A percentile compares a stretch with the other conserved stretches of the same genome.
Conservation (phyloP, 92 coral and sea anemone species). For the Scolanthus callimorphus region DNA sequence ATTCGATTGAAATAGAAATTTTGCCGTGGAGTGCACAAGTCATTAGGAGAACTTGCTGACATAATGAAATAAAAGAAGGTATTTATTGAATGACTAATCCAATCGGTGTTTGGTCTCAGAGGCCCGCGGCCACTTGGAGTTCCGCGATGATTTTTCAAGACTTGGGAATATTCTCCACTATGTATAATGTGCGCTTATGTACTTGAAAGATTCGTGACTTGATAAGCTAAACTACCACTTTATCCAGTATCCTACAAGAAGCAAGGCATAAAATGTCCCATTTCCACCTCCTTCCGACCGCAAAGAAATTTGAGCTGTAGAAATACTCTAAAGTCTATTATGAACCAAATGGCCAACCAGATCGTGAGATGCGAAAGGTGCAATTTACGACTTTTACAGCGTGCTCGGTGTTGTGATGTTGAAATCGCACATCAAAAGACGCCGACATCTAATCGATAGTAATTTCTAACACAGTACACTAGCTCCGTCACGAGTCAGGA, state of each 20-base stretch:
- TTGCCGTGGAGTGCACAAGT: slow-evolving; percentile 24
- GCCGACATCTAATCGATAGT: slow-evolving; percentile 87
- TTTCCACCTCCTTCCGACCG: background rate
- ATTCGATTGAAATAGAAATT: background rate
- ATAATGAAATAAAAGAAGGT: slow-evolving; percentile 78
- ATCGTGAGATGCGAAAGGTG: slow-evolving; percentile 3
- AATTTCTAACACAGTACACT: slow-evolving; percentile 77
- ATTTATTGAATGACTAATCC: slow-evolving; percentile 86
- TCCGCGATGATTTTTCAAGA: slow-evolving; percentile 6
- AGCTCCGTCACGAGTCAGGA: slow-evolving; percentile 88
- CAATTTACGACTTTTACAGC: slow-evolving; percentile 43
- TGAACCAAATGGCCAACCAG: background rate
- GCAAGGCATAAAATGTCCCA: too few relatives aligned
- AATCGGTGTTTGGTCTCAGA: slow-evolving; percentile 51
- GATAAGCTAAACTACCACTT: background rate
- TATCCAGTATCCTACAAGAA: too few relatives aligned
- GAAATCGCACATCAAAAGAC: slow-evolving; percentile 64
- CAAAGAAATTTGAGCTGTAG: slow-evolving; percentile 2
- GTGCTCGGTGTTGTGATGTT: slow-evolving; percentile 65
- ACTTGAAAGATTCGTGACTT: background rate
- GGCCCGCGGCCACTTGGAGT: slow-evolving; percentile 33
- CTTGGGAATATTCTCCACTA: background rate
- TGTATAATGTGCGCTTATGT: background rate
- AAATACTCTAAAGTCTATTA: background rate
- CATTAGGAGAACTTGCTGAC: slow-evolving; percentile 82